Base-by-base conservation (phyloP, 2,888 invertebrate species). In the Eupithecia subfuscata region DNA sequence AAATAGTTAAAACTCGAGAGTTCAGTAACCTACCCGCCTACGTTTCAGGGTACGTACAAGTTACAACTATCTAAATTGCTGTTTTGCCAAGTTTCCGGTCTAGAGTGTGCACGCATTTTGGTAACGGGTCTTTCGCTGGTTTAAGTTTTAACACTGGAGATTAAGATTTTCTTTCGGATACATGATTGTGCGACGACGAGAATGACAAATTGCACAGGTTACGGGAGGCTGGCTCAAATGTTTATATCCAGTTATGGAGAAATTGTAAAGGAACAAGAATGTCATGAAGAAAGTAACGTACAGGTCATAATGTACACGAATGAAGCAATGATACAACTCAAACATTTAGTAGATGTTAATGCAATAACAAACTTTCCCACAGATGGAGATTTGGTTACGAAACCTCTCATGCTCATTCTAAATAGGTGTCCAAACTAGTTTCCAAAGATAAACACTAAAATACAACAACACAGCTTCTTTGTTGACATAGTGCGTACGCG, bases 401-500 rank as follows among this genome's bases (percentile, higher is more conserved):
- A 78, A 81, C 67, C 70, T 79, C 75, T 77, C 75, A 77, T 74
- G 68, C 72, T 70, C 76, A 75, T 78, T 76, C 76, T 79, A 80
- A 79, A 80, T 75, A 77, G 75, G 34, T 73, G 70, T 60, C 70
- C 69, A 71, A 78, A 79, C 76, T 77, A 76, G 76, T 71, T 74
- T 74, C 64, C 71, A 48, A 75, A 80, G 76, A 76, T 78, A 79
- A 77, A 80, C 78, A 73, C 60, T 68, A 69, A 73, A 74, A 80
- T 75, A 82, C 76, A 81, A 82, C 79, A 79, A 83, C 83, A 83
- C 80, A 80, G 81, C 83, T 86, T 90, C 87, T 89, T 87, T 88
- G 86, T 89, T 87, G 87, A 85, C 86, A 84, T 85, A 84, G 82
- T 86, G 89, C 85, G 88, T 90, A 88, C 88, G 88, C 84, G 85